Evolutionary conservation across 1,140 invertebrate species (phyloP).

Genomic region (Drosophila hydei): DNA sequence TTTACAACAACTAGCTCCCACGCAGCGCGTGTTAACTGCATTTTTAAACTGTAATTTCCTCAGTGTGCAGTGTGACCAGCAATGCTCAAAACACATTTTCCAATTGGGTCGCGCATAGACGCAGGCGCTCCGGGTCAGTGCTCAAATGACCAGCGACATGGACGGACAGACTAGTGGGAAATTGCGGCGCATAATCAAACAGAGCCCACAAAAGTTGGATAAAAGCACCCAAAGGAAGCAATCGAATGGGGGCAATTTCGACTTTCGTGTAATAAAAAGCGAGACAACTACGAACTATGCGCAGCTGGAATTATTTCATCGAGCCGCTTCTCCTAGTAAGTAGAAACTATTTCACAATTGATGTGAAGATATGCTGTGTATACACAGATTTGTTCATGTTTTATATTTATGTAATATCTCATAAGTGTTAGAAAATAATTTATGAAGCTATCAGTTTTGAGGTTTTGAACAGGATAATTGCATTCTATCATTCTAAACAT

Average conservation of each 20-base stretch:
- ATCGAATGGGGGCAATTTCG: conserved; percentile 13
- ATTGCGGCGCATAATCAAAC: conserved; percentile 36
- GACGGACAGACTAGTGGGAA: conserved; percentile 44
- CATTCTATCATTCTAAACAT: no score
- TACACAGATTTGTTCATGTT: no score
- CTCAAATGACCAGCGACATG: conserved; percentile 46
- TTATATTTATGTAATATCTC: no score
- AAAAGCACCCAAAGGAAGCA: conserved; percentile 11
- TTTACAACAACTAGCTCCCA: conserved; percentile 44
- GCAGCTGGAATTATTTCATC: conserved; percentile 57
- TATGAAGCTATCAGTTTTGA: no score
- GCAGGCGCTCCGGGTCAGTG: conserved; percentile 48
- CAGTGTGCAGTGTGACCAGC: conserved; percentile 29
- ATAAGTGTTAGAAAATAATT: no score
- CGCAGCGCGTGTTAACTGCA: conserved; percentile 14
- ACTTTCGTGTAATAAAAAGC: conserved; percentile 39
- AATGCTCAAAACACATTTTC: not conserved
- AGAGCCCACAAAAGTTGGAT: conserved; percentile 2
- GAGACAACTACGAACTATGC: conserved; percentile 48
- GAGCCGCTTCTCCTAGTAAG: conserved; percentile 66
- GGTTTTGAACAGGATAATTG: no score
- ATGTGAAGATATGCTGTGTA: not conserved
- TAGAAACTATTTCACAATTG: not conserved
- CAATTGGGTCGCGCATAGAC: not conserved
- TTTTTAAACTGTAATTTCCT: conserved; percentile 55